Evolutionary conservation across 2,888 invertebrate species (phyloP), one percentile per base, ranked within the genome.

Genomic region (Apocheima hispidaria): DNA sequence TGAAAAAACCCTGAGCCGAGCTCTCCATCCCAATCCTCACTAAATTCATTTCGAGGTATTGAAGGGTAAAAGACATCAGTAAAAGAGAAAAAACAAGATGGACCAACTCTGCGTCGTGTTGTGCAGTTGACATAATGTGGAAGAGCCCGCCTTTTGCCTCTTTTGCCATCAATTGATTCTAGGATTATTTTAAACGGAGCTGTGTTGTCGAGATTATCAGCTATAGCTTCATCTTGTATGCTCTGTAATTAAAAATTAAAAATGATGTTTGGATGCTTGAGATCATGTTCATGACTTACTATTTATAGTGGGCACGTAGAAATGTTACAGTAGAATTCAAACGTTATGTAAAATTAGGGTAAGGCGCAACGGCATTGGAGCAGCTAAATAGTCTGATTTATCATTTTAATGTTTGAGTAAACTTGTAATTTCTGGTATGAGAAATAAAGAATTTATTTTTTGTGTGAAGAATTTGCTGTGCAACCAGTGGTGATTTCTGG

Each of bases 21-120:
- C 4, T 81, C 81, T 2, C 92, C 92, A 55, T 90, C 86, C 88
- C 90, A 92, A 10, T 86, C 78, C 0, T 86, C 81, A 43, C 72
- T 75, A 41, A 90, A 90, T 9, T 70, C 68, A 28, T 85, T 83
- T 4, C 61, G 33, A n/a, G 61, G 61, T 9, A 52, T 26, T 4
- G 52, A 30, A 0, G 61, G 56, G 87, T 53, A 0, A 86, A 84
- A 58, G 84, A 83, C 2, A 85, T 87, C n/a, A 81, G 82, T 0
- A 9, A 26, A 14, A 35, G 18, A 14, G 10, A 33, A 46, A 9
- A 5, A 28, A 0, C 1, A 3, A 1, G 7, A 2, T 2, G 49
- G 33, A 7, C 21, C 12, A n/a, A 2, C 4, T 28, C 43, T 30
- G 2, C 36, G 43, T 9, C 33, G 53, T 1, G 38, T 30, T 21